Base-by-base conservation (phyloP, 2,888 invertebrate species). In the Caprella mutica region DNA sequence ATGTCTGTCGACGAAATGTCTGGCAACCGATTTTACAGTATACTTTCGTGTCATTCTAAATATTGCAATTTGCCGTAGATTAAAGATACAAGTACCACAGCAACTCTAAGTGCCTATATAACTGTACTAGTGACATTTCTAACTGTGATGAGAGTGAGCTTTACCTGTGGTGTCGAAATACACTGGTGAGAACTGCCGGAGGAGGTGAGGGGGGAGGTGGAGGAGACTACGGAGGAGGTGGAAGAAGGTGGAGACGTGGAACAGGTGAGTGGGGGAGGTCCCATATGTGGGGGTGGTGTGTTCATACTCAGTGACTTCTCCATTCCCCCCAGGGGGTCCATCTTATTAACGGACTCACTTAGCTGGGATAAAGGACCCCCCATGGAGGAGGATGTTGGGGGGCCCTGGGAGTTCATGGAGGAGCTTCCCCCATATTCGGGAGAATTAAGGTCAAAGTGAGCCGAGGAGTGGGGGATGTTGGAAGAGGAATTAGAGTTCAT, bases 321-420 rank as follows among this genome's bases (percentile, higher is more conserved):
- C 86, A 91, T 91, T 52, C 90, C 90, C 70, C 89, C 90, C 6
- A 91, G 78, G 44, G 90, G 89, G 75, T 91, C 90, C 66, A 91
- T 76, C n/a, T 87, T 85, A 70, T 86, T 88, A 59, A 87, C 87
- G 21, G 86, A 86, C 67, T 90, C 89, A 70, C 82, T 86, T 58
- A 90, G 77, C 72, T 88, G 88, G 29, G 86, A 83, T 59, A 88
- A 74, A 12, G 88, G 86, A 52, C 86, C 86, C 62, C 76, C 77
- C 2, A 48, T 27, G 42, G 57, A 65, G 61, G 58, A 56, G 69
- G 71, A 61, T 70, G 71, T 58, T 67, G 69, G 56, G 68, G 68
- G 61, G 65, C 69, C 51, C 67, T 67, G 57, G 14, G 68, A 51
- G 17, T 65, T 59, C 59, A 68, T 77, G 29, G 60, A 61, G 40